These are phyloP conservation scores for Nesogale talazaci DNA, from an alignment of 2,113 vertebrate genomes.

Conservation along the genomic window DNA sequence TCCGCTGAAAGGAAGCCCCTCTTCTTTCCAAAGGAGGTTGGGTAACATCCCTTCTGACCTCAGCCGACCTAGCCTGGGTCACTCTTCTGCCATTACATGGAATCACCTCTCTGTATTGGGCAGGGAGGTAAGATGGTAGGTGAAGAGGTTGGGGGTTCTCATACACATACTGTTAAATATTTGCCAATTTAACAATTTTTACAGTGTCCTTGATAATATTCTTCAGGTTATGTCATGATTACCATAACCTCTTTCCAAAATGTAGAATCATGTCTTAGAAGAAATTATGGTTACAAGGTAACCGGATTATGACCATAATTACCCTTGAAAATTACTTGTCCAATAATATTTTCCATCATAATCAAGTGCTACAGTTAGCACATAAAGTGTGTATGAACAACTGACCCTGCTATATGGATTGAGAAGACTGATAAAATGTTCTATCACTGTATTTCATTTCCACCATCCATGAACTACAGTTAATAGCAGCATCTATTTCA, in stretches of 20 bases:
- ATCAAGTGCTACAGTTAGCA: neutral
- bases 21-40: neutral
- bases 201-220: neutral
- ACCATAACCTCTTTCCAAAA: neutral
- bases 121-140: too few relatives aligned
- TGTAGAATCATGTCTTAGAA: neutral
- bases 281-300: neutral
- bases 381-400: neutral
- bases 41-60: neutral
- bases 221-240: neutral
- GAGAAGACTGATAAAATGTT: neutral
- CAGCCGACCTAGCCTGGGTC: neutral
- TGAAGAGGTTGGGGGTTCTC: too few relatives aligned
- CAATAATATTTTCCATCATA: neutral
- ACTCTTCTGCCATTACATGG: neutral
- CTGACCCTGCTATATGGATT: neutral
- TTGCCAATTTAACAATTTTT: neutral
- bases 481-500: neutral
- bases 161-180: neutral
- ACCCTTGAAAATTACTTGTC: slow-evolving; percentile 37
- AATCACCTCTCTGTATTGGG: neutral
- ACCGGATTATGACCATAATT: neutral
- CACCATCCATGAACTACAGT: neutral
- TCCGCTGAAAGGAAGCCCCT: slow-evolving; percentile 18
- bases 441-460: slow-evolving; percentile 8